Conservation (phyloP, 2,113 vertebrate genomes). For the Callaeas wilsoni region DNA sequence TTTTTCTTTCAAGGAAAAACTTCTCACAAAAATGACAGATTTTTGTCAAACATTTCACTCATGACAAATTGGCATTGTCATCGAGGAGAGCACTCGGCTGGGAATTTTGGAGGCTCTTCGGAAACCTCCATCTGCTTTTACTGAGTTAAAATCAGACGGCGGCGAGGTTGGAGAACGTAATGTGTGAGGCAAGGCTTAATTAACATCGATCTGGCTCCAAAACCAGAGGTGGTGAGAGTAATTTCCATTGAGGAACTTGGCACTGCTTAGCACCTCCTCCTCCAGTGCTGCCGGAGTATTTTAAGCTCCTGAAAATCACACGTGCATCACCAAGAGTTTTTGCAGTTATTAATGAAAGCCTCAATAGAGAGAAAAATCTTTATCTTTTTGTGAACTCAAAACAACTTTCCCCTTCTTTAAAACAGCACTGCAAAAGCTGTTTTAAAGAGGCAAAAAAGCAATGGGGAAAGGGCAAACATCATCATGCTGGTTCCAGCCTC, state of each 20-base stretch:
- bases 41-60: conserved; percentile 42
- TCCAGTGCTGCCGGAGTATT: neutral
- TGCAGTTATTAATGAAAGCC: neutral
- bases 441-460: neutral
- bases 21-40: neutral
- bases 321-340: neutral
- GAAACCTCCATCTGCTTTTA: neutral
- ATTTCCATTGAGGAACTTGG: conserved; percentile 18
- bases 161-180: neutral
- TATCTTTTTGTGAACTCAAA: neutral
- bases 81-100: neutral
- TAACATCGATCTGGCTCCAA: neutral
- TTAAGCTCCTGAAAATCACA: neutral
- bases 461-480: neutral
- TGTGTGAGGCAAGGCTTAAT: neutral
- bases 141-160: fast-evolving
- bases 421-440: neutral
- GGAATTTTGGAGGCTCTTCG: neutral
- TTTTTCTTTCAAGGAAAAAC: neutral
- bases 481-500: neutral
- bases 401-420: neutral
- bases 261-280: neutral
- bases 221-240: neutral
- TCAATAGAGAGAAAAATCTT: neutral
- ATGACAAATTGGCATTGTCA: neutral